Evolutionary conservation across 2,888 invertebrate species (phyloP).

Genomic region (Pemphredon lugubris): DNA sequence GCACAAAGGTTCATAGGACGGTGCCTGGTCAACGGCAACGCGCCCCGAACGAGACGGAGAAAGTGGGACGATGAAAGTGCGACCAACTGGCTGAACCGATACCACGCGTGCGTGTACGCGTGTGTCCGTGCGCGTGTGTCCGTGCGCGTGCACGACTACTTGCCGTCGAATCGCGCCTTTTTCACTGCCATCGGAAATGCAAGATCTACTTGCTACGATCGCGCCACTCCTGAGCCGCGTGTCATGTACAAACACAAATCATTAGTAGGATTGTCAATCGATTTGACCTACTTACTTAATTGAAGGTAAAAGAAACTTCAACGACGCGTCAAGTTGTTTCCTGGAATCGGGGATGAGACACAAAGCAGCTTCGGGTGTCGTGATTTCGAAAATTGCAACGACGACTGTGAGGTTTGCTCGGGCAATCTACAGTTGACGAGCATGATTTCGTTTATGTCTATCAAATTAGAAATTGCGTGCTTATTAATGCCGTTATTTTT

Average conservation of each 20-base stretch:
- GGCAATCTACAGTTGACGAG: too few relatives aligned
- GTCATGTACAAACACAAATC: constrained; percentile 23
- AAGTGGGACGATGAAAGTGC: constrained; percentile 80
- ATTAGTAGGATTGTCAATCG: constrained; percentile 17
- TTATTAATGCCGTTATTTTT: too few relatives aligned
- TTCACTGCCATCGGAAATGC: constrained; percentile 46
- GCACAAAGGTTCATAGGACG: constrained; percentile 23
- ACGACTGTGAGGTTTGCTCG: too few relatives aligned
- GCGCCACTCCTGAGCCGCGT: constrained; percentile 8
- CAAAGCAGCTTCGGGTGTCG: too few relatives aligned
- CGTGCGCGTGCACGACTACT: constrained; percentile 36
- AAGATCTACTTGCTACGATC: constrained; percentile 28
- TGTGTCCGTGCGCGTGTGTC: constrained; percentile 46
- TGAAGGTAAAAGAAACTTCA: constrained; percentile 11
- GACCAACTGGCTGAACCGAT: constrained; percentile 70
- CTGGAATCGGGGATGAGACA: too few relatives aligned
- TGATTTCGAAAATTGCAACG: too few relatives aligned
- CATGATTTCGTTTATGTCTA: too few relatives aligned
- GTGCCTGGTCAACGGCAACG: constrained; percentile 43
- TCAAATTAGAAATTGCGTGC: too few relatives aligned
- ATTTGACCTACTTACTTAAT: constrained; percentile 31
- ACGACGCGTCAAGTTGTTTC: too few relatives aligned
- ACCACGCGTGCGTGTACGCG: constrained; percentile 46
- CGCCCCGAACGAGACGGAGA: constrained; percentile 68
- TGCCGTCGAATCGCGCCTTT: constrained; percentile 38